Base-by-base conservation (phyloP, 2,797 vertebrate genomes). In the Myotis pilosus region DNA sequence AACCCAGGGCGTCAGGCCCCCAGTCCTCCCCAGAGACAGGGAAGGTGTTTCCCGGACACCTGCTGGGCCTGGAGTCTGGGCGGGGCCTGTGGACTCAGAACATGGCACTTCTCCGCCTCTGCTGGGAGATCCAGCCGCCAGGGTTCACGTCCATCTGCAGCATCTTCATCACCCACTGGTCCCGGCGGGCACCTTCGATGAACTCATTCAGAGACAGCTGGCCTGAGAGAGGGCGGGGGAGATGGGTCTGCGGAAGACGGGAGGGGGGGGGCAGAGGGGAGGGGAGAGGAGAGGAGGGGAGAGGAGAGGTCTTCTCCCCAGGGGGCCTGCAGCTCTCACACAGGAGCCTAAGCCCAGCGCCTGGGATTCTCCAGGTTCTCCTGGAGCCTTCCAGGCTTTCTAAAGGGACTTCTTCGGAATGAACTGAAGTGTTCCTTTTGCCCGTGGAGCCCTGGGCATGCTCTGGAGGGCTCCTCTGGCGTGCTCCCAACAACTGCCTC, bases 101-200 rank as follows among this genome's bases (percentile, higher is more conserved):
- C 95, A 98, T 95, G 97, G 97, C 97, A 22, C 98, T 99, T 93
- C 97, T 99, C 72, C 98, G 97, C 83, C 98, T 98, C 94, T 98
- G 98, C 94, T 99, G 99, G 0, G 90, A 98, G 85, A 99, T 98
- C 99, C 99, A 99, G 55, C 99, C 98, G 12, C 99, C 98, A 0
- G 99, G 99, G 92, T 99, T 99, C 92, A 99, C 97, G 0, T 99
- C 99, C 99, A 99, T 99, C 97, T 99, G 99, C 90, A 99, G 95
- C 99, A 99, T 99, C 98, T 99, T 99, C 99, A 99, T 99, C 97
- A 99, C 99, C 99, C 99, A 99, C 97, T 99, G 99, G 98, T 99
- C 99, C 33, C 98, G 98, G 69, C 98, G 98, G 53, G 99, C 99
- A 3, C 99, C 99, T 7, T 99, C 99, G 1, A 99, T 97, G 97